These are phyloP conservation scores for Scytalopus superciliaris DNA, from an alignment of 2,113 vertebrate species.

Conservation along the genomic window DNA sequence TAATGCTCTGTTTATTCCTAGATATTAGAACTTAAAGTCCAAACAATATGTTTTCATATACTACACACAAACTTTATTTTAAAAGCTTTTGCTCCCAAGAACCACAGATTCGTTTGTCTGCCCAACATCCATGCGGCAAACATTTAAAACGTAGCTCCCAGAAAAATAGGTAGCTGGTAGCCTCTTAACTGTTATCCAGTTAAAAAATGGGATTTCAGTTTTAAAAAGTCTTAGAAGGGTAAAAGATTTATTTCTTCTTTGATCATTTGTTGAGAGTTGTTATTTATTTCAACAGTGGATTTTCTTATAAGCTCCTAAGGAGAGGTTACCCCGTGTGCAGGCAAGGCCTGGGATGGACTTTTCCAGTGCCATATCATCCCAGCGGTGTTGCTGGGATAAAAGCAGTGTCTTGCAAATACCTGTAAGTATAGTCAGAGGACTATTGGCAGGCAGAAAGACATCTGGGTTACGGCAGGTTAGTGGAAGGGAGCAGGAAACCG, in stretches of 20 bases:
- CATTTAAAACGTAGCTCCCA: constrained; percentile 60
- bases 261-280: constrained; percentile 77
- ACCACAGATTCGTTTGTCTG: constrained; percentile 40
- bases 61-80: constrained; percentile 74
- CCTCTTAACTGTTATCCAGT: constrained; percentile 73
- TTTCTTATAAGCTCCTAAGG: constrained; percentile 69
- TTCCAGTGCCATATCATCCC: constrained; percentile 42
- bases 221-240: constrained; percentile 75
- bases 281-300: constrained; percentile 77
- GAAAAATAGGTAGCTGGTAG: constrained; percentile 69
- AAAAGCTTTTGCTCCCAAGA: constrained; percentile 69
- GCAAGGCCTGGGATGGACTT: constrained; percentile 50
- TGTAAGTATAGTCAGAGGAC: neutral
- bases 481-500: constrained; percentile 7
- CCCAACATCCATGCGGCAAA: constrained; percentile 37
- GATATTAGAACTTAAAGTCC: constrained; percentile 89
- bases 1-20: constrained; percentile 98
- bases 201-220: constrained; percentile 75
- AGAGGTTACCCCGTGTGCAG: constrained; percentile 54
- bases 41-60: constrained; percentile 79
- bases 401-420: constrained; percentile 64
- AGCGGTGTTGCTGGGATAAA: constrained; percentile 38
- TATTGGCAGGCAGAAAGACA: constrained; percentile 1
- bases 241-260: constrained; percentile 82
- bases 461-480: constrained; percentile 24